Conservation (phyloP, 2,797 vertebrate species). For the Astyanax mexicanus region DNA sequence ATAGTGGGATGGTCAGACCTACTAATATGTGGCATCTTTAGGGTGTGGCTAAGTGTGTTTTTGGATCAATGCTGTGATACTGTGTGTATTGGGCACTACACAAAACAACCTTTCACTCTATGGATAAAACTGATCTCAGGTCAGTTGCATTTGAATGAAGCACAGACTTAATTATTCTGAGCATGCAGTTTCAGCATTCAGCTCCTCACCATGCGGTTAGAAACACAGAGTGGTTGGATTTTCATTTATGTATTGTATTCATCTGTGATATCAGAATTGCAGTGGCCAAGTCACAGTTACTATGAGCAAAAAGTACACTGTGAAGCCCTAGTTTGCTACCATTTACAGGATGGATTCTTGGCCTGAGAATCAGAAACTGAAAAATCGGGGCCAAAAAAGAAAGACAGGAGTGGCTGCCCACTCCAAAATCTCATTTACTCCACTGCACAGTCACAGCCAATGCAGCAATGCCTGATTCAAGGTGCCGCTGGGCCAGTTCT, state of each 20-base stretch:
- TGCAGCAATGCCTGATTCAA: neutral
- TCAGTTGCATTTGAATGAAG: too few relatives aligned
- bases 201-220: too few relatives aligned
- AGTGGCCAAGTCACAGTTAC: neutral
- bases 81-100: too few relatives aligned
- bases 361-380: neutral
- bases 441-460: neutral
- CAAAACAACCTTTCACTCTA: too few relatives aligned
- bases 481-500: constrained; percentile 13
- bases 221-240: too few relatives aligned
- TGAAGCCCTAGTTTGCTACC: neutral
- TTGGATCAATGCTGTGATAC: too few relatives aligned
- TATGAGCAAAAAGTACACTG: neutral
- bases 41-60: neutral
- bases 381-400: constrained; percentile 5
- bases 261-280: neutral
- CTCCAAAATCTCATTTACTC: constrained; percentile 39
- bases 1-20: too few relatives aligned
- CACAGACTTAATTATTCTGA: too few relatives aligned
- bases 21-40: neutral
- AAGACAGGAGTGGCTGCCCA: constrained; percentile 13
- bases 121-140: too few relatives aligned
- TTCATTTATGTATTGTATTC: neutral
- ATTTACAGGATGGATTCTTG: neutral
- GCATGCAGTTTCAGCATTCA: too few relatives aligned